These are phyloP conservation scores for Tachina fera DNA, from an alignment of 2,888 invertebrate species.

Conservation along the genomic window DNA sequence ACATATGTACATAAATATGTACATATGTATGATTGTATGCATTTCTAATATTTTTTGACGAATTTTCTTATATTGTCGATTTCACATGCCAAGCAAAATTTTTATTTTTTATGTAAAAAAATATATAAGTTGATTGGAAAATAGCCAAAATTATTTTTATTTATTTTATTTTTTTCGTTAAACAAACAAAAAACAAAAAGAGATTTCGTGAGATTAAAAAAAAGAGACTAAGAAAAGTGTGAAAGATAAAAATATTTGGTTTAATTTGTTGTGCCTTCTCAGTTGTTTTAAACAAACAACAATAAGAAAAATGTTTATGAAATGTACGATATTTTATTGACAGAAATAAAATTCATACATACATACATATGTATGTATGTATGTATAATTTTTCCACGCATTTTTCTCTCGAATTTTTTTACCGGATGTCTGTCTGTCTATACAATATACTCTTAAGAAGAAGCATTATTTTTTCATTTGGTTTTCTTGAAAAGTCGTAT, in stretches of 20 bases:
- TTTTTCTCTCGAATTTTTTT: slow-evolving; percentile 46
- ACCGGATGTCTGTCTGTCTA: slow-evolving; percentile 53
- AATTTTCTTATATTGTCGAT: slow-evolving; percentile 51
- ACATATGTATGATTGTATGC: too few relatives aligned
- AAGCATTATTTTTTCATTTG: background rate
- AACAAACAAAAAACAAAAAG: slow-evolving; percentile 41
- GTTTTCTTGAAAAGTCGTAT: background rate
- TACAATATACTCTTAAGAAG: background rate
- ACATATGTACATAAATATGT: background rate
- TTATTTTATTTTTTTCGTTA: slow-evolving; percentile 30
- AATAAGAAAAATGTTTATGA: slow-evolving; percentile 10
- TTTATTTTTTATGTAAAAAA: slow-evolving; percentile 29
- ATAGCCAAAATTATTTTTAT: slow-evolving; percentile 50
- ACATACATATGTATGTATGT: too few relatives aligned
- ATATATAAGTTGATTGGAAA: slow-evolving; percentile 53
- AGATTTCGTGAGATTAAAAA: slow-evolving; percentile 21
- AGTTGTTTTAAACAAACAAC: background rate
- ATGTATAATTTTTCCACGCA: slow-evolving; percentile 50
- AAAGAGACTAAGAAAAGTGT: slow-evolving; percentile 5
- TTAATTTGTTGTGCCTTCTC: slow-evolving; percentile 16
- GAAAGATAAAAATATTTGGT: slow-evolving; percentile 1
- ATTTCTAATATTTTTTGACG: slow-evolving; percentile 45
- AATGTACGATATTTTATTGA: slow-evolving; percentile 46
- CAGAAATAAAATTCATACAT: slow-evolving; percentile 45
- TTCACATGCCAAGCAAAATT: slow-evolving; percentile 37